Percentiles rank a stretch among this genome's conserved stretches.
phyloP scores from a whole-genome alignment of 2,888 invertebrate genomes.

The Andrena praecox region DNA sequence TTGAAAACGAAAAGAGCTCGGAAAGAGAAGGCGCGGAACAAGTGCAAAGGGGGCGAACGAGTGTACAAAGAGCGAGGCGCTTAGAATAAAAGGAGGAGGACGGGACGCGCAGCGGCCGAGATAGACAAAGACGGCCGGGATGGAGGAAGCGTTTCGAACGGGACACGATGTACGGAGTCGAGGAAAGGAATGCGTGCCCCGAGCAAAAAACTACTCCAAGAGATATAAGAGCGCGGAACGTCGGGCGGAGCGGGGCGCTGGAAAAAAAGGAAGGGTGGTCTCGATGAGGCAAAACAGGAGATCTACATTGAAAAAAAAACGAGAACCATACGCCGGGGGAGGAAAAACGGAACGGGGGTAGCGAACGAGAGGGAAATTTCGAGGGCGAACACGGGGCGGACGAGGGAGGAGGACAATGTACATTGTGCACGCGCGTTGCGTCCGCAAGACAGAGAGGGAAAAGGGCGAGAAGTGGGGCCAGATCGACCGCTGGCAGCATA shows the following conservation, averaged over 20 bases:
- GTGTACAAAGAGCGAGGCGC: constrained; percentile 43
- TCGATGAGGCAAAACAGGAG: constrained; percentile 8
- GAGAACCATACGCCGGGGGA: background rate
- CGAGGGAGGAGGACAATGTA: constrained; percentile 29
- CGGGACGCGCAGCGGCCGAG: background rate
- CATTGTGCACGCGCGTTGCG: constrained; percentile 21
- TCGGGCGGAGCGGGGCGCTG: background rate
- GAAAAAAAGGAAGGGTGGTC: background rate
- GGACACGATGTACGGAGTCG: background rate
- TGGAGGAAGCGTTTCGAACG: background rate
- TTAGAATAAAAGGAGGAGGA: background rate
- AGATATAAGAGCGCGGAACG: constrained; percentile 9
- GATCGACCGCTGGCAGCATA: constrained; percentile 66
- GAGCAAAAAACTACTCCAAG: background rate
- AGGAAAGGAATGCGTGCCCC: constrained; percentile 16
- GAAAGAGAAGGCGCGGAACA: background rate
- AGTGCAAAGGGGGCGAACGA: background rate
- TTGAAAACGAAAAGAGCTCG: background rate
- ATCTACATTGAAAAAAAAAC: background rate
- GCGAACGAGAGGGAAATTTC: constrained; percentile 19
- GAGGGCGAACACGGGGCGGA: background rate
- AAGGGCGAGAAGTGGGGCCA: constrained; percentile 32
- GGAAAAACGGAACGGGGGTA: background rate
- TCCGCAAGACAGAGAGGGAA: constrained; percentile 13
- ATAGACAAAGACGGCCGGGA: background rate